phyloP scores from a whole-genome alignment of 2,888 invertebrate genomes.

The Leptura quadrifasciata region DNA sequence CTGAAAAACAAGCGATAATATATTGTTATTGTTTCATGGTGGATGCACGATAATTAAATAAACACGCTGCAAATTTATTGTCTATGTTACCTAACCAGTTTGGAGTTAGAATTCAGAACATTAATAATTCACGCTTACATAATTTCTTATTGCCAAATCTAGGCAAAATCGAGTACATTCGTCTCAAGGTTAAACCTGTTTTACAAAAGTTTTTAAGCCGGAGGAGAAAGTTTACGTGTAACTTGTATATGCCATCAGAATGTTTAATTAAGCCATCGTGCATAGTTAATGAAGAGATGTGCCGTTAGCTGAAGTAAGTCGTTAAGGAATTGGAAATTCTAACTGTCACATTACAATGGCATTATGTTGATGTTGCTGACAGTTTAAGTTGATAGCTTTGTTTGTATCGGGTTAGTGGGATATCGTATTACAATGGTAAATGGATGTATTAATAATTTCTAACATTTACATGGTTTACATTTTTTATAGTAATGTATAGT shows the following conservation, averaged over 20 bases:
- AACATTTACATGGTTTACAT: not conserved
- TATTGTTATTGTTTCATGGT: not conserved
- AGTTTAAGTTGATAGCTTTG: slow-evolving; percentile 12
- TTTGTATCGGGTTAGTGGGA: not conserved
- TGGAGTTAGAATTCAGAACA: slow-evolving; percentile 15
- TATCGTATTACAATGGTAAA: slow-evolving; percentile 5
- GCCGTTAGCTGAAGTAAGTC: slow-evolving; percentile 24
- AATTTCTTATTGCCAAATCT: slow-evolving; percentile 24
- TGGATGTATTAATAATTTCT: not conserved
- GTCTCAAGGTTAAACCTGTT: slow-evolving; percentile 31
- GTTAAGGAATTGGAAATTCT: slow-evolving; percentile 13
- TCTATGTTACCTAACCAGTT: not conserved
- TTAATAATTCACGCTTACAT: not conserved
- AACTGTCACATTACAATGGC: slow-evolving; percentile 22
- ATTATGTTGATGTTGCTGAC: slow-evolving; percentile 6
- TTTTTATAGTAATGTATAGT: too few species aligned
- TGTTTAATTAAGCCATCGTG: slow-evolving; percentile 23
- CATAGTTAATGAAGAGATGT: slow-evolving; percentile 12
- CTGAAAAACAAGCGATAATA: not conserved
- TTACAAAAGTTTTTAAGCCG: slow-evolving; percentile 10
- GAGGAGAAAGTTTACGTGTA: slow-evolving; percentile 29
- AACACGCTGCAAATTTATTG: not conserved
- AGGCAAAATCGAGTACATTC: slow-evolving; percentile 6
- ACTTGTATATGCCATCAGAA: slow-evolving; percentile 9
- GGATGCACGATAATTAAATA: not conserved